Evolutionary conservation across 2,113 vertebrate genomes (phyloP), one percentile per base, ranked within the genome.

Genomic region (Sceloporus tristichus): DNA sequence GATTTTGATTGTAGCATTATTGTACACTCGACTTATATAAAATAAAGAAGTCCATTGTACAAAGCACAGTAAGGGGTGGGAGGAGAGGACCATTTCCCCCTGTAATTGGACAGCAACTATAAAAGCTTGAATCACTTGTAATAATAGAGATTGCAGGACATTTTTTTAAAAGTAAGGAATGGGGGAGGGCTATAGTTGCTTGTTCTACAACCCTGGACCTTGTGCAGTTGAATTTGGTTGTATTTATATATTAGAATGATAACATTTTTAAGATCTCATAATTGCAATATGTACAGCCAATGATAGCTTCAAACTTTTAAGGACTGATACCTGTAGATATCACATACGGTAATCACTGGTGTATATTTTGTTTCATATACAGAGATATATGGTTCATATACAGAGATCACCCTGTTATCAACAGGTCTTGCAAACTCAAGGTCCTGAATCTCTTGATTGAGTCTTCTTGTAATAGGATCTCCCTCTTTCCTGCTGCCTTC

Each of bases 21-120:
- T 89, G 71, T 91, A 87, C 85, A 92, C 84, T 92, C 88, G 91
- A 96, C 94, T 95, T 96, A 96, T 90, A 66, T 82, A 94, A 92
- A 92, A 96, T 96, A 96, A 96, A 95, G 91, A 94, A 66, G 62
- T 87, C 89, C 88, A 91, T 96, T 97, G 94, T 96, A 89, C 48
- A 66, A 85, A 75, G 78, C 73, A 79, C 71, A 90, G 85, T 77
- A 88, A 84, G 81, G 59, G 73, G 62, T 27, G 29, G 91, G 91
- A 91, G 92, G 85, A 90, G 83, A 90, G 56, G 89, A 77, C 73
- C 90, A 89, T 96, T 93, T 94, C 70, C 87, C 5, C 80, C 71
- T 83, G 3, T 94, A 94, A 92, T 93, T 91, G 90, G 90, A 87
- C 90, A 94, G 85, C 81, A 90, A 80, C 83, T 92, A 89, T 85